Conservation (phyloP, 2,113 vertebrate species). For the Piprites chloris region DNA sequence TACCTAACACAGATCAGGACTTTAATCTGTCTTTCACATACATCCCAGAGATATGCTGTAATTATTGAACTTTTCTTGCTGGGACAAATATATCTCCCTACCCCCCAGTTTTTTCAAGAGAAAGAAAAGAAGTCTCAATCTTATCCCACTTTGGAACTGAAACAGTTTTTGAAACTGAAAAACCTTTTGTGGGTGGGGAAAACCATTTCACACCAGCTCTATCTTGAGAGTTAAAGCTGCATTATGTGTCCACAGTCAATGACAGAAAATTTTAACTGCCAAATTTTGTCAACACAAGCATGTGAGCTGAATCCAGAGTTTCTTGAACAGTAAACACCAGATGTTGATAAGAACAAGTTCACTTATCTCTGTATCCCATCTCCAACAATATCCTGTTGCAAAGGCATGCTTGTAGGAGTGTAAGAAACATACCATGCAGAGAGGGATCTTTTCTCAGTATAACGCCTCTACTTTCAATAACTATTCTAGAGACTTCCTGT, state of each 20-base stretch:
- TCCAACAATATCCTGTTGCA: background rate
- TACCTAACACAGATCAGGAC: background rate
- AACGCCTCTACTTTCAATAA: background rate
- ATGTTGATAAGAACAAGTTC: background rate
- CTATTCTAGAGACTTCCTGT: background rate
- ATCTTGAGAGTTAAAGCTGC: background rate
- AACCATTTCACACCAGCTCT: background rate
- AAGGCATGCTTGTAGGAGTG: background rate
- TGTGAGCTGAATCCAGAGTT: background rate
- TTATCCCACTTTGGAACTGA: background rate
- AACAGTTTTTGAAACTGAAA: constrained; percentile 38
- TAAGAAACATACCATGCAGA: background rate
- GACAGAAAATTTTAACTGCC: background rate
- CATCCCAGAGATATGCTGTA: background rate
- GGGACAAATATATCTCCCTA: background rate
- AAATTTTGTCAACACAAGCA: background rate
- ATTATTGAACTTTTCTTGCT: background rate
- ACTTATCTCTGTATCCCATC: background rate
- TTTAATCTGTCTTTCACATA: background rate
- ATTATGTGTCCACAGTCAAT: background rate
- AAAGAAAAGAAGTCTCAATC: background rate
- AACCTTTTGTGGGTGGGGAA: background rate
- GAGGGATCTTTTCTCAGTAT: background rate
- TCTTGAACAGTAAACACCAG: background rate
- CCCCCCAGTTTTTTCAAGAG: background rate